These are phyloP conservation scores for Perithous albicinctus DNA, from an alignment of 2,888 invertebrate species.

Conservation along the genomic window DNA sequence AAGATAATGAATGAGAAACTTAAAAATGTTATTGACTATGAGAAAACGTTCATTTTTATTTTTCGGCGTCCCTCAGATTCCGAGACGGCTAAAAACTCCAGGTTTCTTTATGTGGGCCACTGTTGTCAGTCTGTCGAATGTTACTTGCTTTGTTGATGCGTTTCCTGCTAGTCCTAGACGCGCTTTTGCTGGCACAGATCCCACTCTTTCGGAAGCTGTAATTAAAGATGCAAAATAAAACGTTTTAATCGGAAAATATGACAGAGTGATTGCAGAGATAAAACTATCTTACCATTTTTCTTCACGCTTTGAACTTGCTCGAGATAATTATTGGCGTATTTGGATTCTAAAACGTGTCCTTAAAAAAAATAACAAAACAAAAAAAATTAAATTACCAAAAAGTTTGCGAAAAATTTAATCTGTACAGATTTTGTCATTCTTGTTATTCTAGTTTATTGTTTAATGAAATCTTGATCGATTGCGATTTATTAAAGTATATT, in stretches of 20 bases:
- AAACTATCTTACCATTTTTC: slow-evolving; percentile 8
- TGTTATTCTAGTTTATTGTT: too few relatives aligned
- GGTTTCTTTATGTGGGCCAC: slow-evolving; percentile 78
- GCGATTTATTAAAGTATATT: too few relatives aligned
- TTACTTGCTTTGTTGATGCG: slow-evolving; percentile 79
- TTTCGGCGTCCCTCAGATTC: slow-evolving; percentile 73
- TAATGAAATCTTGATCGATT: too few relatives aligned
- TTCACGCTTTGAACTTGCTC: neutral
- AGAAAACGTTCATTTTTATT: slow-evolving; percentile 8
- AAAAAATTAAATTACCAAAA: slow-evolving; percentile 2
- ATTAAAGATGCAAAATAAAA: slow-evolving; percentile 16
- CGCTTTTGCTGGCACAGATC: slow-evolving; percentile 80
- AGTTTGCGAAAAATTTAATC: too few relatives aligned
- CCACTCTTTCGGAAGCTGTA: slow-evolving; percentile 80
- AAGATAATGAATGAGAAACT: slow-evolving; percentile 25
- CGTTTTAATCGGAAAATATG: neutral
- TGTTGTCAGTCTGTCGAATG: slow-evolving; percentile 80
- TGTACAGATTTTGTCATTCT: neutral
- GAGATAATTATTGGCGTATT: slow-evolving; percentile 10
- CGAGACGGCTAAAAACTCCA: slow-evolving; percentile 82
- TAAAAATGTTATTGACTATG: slow-evolving; percentile 59
- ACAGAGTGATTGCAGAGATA: neutral
- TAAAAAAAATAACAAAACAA: neutral
- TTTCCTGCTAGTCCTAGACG: slow-evolving; percentile 76
- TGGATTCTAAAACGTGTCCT: slow-evolving; percentile 29